A percentile compares a stretch with the other conserved stretches of the same genome.
Conservation (phyloP, 2,888 invertebrate species). For the Acleris cristana region DNA sequence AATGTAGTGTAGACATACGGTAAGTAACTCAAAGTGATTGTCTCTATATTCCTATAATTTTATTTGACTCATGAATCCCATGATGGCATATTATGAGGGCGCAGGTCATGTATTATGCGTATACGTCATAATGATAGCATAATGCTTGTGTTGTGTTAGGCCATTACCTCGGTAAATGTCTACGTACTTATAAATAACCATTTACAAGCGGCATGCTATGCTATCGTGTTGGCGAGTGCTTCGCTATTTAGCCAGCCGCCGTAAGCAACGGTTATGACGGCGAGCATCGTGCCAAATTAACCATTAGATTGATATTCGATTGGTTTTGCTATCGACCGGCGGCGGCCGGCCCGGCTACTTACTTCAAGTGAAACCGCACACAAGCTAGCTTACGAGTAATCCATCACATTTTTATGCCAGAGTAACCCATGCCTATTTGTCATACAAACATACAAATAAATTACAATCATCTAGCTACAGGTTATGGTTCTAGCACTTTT, state of each 20-base stretch:
- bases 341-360: too few relatives aligned
- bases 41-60: constrained; percentile 30
- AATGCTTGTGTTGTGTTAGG: background rate
- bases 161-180: background rate
- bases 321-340: background rate
- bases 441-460: too few relatives aligned
- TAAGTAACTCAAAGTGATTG: constrained; percentile 13
- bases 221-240: too few relatives aligned
- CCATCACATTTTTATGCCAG: too few relatives aligned
- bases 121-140: constrained; percentile 16
- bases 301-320: constrained; percentile 17
- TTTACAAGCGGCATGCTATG: too few relatives aligned
- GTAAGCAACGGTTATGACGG: background rate
- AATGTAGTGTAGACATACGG: background rate
- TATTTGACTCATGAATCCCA: constrained; percentile 22
- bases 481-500: too few relatives aligned
- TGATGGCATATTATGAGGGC: constrained; percentile 22
- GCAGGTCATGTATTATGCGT: constrained; percentile 17
- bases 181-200: too few relatives aligned
- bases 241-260: background rate
- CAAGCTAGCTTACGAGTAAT: too few relatives aligned
- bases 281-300: background rate
- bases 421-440: too few relatives aligned
- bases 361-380: too few relatives aligned
- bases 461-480: too few relatives aligned